phyloP scores from a whole-genome alignment of 1,140 invertebrate genomes.

The Maniola jurtina region DNA sequence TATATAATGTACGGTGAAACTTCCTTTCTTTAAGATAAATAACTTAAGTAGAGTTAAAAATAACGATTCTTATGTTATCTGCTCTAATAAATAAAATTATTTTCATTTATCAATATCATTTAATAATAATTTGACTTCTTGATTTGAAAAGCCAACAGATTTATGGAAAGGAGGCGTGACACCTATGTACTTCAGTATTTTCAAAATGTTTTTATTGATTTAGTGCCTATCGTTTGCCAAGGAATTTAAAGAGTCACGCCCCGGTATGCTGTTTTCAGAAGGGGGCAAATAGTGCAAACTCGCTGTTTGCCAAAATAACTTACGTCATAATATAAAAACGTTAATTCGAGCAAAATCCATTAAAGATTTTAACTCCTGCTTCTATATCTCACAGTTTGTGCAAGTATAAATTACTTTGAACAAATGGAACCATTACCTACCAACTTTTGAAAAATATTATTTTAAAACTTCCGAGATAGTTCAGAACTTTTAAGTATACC shows the following conservation, averaged over 20 bases:
- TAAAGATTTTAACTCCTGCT: too few relatives aligned
- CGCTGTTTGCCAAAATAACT: conserved; percentile 1
- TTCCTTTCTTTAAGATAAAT: too few relatives aligned
- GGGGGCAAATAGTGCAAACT: background rate
- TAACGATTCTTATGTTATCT: too few relatives aligned
- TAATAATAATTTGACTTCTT: too few relatives aligned
- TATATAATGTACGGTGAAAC: too few relatives aligned
- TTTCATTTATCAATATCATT: too few relatives aligned
- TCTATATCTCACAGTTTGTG: too few relatives aligned
- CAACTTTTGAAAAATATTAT: background rate
- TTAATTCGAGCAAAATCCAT: too few relatives aligned
- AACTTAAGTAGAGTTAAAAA: too few relatives aligned
- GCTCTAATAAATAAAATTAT: too few relatives aligned
- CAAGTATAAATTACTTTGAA: background rate
- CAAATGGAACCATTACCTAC: background rate
- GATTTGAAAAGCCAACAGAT: background rate
- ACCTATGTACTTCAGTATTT: background rate
- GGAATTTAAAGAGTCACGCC: conserved; percentile 1
- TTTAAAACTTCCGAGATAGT: background rate
- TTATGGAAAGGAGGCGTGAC: conserved; percentile 1
- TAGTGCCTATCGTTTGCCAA: conserved; percentile 2
- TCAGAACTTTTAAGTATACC: background rate
- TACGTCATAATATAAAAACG: too few relatives aligned
- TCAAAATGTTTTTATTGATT: conserved; percentile 13
- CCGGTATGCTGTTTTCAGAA: background rate